phyloP scores from a whole-genome alignment of 2,113 vertebrate genomes.

The Bambusicola thoracicus region DNA sequence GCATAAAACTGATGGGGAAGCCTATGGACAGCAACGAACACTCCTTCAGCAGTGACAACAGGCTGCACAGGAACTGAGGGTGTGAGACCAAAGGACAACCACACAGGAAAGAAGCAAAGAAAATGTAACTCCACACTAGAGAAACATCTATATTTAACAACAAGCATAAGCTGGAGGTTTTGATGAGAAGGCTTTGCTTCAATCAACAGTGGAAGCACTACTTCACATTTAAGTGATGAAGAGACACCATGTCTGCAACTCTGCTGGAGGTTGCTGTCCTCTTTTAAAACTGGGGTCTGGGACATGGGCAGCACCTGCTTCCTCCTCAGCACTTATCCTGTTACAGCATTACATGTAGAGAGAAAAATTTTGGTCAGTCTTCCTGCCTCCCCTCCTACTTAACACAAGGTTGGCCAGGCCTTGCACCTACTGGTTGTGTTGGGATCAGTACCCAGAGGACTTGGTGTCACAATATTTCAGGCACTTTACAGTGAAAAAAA shows the following conservation, averaged over 20 bases:
- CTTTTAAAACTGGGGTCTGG: not conserved
- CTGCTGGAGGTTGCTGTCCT: not conserved
- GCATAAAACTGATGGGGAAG: not conserved
- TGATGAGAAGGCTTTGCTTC: not conserved
- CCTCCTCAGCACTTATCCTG: not conserved
- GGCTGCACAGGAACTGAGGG: not conserved
- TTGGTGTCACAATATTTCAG: not conserved
- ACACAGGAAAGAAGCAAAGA: not conserved
- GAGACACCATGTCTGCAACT: not conserved
- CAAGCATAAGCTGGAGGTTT: not conserved
- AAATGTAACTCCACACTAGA: not conserved
- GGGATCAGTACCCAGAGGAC: not conserved
- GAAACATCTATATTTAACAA: not conserved
- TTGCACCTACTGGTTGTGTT: not conserved
- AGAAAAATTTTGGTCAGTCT: not conserved
- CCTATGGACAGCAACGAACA: not conserved
- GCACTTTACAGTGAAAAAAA: not conserved
- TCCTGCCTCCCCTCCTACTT: not conserved
- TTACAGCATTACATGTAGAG: not conserved
- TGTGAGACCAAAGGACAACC: not conserved
- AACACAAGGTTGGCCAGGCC: not conserved
- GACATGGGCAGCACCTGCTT: not conserved
- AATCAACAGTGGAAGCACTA: not conserved
- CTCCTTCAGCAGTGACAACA: not conserved
- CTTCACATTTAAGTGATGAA: not conserved